Conservation (phyloP, 2,888 invertebrate species). For the Limnephilus auricula region DNA sequence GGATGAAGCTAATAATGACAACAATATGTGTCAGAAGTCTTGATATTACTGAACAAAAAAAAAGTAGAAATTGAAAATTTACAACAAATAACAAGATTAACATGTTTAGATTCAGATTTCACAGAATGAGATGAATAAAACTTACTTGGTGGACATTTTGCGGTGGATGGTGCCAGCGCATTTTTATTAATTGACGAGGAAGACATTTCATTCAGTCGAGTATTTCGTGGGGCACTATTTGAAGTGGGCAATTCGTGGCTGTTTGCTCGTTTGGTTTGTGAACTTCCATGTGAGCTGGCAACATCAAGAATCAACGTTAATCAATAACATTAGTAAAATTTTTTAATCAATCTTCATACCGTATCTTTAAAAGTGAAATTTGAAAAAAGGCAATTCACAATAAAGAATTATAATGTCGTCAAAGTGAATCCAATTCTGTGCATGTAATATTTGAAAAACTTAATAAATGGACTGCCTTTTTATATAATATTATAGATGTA, state of each 20-base stretch:
- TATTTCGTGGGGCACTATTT: not conserved
- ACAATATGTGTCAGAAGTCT: too few relatives aligned
- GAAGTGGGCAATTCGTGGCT: not conserved
- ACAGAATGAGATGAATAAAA: not conserved
- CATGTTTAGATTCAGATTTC: not conserved
- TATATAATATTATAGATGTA: not conserved
- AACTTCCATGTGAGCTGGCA: not conserved
- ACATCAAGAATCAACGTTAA: not conserved
- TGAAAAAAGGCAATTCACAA: not conserved
- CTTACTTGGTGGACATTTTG: not conserved
- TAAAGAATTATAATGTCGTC: not conserved
- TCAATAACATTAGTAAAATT: not conserved
- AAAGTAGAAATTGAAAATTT: not conserved
- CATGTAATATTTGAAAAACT: too few relatives aligned
- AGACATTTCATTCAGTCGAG: not conserved
- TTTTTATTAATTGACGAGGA: not conserved
- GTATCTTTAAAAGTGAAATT: not conserved
- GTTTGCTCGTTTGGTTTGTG: not conserved
- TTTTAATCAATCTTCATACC: too few relatives aligned
- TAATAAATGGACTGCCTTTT: too few relatives aligned
- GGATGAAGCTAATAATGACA: too few relatives aligned
- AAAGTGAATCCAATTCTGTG: not conserved
- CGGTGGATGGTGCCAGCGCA: not conserved
- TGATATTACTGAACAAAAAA: not conserved
- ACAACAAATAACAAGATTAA: not conserved